Percentiles rank a stretch among this genome's conserved stretches.
Evolutionary conservation across 2,888 invertebrate genomes (phyloP).

Genomic region (Cheilosia scutellata): DNA sequence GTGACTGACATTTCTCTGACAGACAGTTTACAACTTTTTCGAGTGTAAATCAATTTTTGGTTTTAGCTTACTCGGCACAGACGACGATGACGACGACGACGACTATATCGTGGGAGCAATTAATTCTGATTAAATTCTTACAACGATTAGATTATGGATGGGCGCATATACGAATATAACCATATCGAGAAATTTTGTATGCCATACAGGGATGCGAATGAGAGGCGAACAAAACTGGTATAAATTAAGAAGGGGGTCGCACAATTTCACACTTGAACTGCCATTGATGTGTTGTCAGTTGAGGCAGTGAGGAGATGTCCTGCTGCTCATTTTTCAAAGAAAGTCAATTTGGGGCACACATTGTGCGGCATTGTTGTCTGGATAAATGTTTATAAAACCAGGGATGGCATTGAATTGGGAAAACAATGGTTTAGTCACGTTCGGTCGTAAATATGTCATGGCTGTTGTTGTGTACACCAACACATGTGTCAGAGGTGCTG

Average conservation of each 20-base stretch:
- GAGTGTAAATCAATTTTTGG: conserved; percentile 21
- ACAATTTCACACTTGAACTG: conserved; percentile 57
- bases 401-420: conserved; percentile 37
- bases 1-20: conserved; percentile 9
- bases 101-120: conserved; percentile 12
- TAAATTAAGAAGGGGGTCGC: conserved; percentile 5
- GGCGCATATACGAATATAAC: background rate
- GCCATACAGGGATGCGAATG: background rate
- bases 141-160: conserved; percentile 26
- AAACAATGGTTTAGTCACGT: conserved; percentile 29
- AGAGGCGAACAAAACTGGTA: background rate
- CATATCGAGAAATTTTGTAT: background rate
- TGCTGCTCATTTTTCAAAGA: background rate
- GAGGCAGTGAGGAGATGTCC: background rate
- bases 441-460: conserved; percentile 22
- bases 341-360: conserved; percentile 27
- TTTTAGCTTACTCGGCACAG: background rate
- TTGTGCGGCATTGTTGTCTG: conserved; percentile 9
- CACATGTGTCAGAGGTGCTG: conserved; percentile 1
- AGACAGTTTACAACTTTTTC: conserved; percentile 22
- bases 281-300: conserved; percentile 14
- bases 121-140: conserved; percentile 39
- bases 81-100: background rate
- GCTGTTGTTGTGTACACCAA: background rate
- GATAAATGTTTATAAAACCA: conserved; percentile 3